Evolutionary conservation across 1,140 invertebrate genomes (phyloP), one percentile per base, ranked within the genome.

Genomic region (Callitettix versicolor): DNA sequence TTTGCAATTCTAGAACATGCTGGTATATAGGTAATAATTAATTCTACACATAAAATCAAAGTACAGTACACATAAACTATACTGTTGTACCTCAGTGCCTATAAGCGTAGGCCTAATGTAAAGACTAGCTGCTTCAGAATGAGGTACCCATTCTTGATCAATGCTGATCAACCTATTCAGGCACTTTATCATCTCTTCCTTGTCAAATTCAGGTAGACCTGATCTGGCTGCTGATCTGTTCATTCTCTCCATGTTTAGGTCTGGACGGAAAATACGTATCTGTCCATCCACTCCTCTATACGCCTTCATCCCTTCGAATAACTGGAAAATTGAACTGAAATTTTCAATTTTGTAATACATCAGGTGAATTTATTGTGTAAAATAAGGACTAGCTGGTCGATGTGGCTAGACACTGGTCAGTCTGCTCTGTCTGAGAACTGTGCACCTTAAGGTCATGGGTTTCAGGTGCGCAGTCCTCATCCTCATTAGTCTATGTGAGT

Each of bases 251-350:
- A 99, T 94, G 69, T 99, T 99, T 63, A 94, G 72, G 38, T 96
- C 85, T 3, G 96, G 95, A 51, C 97, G 80, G 71, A 99, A 99
- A 58, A 99, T 71, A 60, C 94, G 77, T 51, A 99, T 91, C 74
- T 86, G 88, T 44, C 88, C 88, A 72, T 98, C 95, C 4, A 81
- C 75, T n/a, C 94, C 92, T 65, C 92, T 79, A 68, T 92, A 98
- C 0, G 95, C 95, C 74, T 99, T 99, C 81, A 98, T 83, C 43
- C 97, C 97, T 82, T 99, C 97, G 67, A 99, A 99, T 53, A 98
- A 73, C 92, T 98, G 72, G 55, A 76, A 74, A 57, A 61, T 43
- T 9, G 18, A 43, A 7, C n/a, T n/a, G n/a, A n/a, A n/a, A n/a
- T n/a, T n/a, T n/a, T n/a, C n/a, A n/a, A n/a, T n/a, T n/a, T n/a